These are phyloP conservation scores for Buceros bicornis DNA, from an alignment of 2,797 vertebrate species.

Conservation along the genomic window DNA sequence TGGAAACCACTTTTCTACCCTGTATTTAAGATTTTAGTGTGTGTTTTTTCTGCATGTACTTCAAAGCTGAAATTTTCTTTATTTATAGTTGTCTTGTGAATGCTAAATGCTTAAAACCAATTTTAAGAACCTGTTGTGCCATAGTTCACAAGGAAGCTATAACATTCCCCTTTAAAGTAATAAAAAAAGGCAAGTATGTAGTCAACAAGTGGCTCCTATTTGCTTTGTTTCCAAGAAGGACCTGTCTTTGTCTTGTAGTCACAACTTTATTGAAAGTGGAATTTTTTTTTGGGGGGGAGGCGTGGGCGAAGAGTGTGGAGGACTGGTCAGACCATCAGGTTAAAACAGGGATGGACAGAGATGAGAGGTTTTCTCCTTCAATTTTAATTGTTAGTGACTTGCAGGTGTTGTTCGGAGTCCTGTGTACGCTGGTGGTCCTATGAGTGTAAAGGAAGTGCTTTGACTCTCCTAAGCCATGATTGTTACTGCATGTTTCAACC, in stretches of 20 bases:
- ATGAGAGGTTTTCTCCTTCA: neutral
- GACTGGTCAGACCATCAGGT: neutral
- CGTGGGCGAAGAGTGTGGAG: neutral
- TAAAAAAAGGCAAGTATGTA: accelerated
- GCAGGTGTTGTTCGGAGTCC: neutral
- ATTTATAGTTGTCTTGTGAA: neutral
- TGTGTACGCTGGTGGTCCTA: neutral
- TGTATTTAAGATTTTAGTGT: neutral
- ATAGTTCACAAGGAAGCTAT: neutral
- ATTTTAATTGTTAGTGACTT: neutral
- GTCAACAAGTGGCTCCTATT: neutral
- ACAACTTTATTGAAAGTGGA: neutral
- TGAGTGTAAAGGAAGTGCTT: neutral
- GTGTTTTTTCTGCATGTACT: neutral
- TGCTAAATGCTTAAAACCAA: neutral
- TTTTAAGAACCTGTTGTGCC: neutral
- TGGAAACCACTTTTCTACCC: neutral
- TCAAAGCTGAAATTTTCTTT: neutral
- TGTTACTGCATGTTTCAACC: neutral
- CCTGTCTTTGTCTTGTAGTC: neutral
- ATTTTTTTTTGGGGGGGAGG: neutral
- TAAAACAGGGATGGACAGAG: neutral
- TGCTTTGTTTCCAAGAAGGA: neutral
- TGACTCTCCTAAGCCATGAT: neutral
- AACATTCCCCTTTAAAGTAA: neutral